phyloP scores from a whole-genome alignment of 2,888 invertebrate species.

The Empis livida region DNA sequence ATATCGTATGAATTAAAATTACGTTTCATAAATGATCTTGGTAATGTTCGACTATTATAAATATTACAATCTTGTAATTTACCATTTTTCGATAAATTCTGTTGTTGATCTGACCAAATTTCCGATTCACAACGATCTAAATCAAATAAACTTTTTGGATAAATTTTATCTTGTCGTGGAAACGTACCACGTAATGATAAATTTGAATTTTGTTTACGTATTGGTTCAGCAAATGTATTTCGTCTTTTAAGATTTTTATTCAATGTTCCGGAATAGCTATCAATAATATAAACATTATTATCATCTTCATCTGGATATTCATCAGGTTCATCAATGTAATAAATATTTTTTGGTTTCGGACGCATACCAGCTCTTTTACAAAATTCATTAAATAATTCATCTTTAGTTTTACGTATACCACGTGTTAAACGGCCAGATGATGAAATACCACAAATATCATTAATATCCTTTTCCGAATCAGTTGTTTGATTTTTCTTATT shows the following conservation, averaged over 20 bases:
- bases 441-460: constrained; percentile 26
- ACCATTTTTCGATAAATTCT: constrained; percentile 7
- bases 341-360: constrained; percentile 33
- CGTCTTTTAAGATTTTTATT: constrained; percentile 17
- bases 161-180: constrained; percentile 14
- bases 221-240: constrained; percentile 24
- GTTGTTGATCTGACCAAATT: constrained; percentile 12
- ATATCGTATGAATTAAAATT: constrained; percentile 15
- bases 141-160: constrained; percentile 21
- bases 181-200: constrained; percentile 25
- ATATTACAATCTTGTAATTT: constrained; percentile 13
- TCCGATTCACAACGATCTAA: constrained; percentile 19
- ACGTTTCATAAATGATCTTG: constrained; percentile 30
- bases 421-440: constrained; percentile 9
- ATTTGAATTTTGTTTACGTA: constrained; percentile 28
- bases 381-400: constrained; percentile 34
- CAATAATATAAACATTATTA: constrained; percentile 15
- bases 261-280: constrained; percentile 5
- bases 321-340: constrained; percentile 24
- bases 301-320: constrained; percentile 9
- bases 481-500: constrained; percentile 11
- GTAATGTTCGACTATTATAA: constrained; percentile 31
- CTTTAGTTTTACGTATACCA: constrained; percentile 30
- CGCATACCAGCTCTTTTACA: constrained; percentile 30
- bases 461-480: constrained; percentile 10